Percentiles rank a stretch among this genome's conserved stretches.
Evolutionary conservation across 2,888 invertebrate species (phyloP).

Genomic region (Idaea dimidiata): DNA sequence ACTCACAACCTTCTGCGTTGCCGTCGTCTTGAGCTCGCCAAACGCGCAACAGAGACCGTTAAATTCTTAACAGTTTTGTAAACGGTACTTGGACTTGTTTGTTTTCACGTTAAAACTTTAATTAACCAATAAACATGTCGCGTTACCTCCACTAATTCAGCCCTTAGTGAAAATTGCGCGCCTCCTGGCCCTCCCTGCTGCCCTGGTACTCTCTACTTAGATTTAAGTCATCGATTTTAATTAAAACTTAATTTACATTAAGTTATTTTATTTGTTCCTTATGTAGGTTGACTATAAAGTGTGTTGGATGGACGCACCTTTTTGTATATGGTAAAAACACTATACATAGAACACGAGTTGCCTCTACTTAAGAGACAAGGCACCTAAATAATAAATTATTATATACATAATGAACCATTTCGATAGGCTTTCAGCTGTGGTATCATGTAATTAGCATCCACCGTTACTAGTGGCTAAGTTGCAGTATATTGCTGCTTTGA

Average conservation of each 20-base stretch:
- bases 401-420: too few relatives aligned
- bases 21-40: too few relatives aligned
- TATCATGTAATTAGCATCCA: too few relatives aligned
- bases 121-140: conserved; percentile 81
- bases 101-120: conserved; percentile 64
- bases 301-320: background rate
- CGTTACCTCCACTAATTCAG: conserved; percentile 33
- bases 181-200: conserved; percentile 21
- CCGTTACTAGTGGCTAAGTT: too few relatives aligned
- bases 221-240: background rate
- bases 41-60: too few relatives aligned
- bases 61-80: conserved; percentile 11
- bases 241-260: background rate
- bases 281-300: background rate
- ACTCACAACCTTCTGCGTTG: too few relatives aligned
- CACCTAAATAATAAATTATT: too few relatives aligned
- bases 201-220: conserved; percentile 30
- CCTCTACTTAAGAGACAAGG: too few relatives aligned
- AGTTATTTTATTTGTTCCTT: background rate
- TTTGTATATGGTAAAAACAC: too few relatives aligned
- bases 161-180: conserved; percentile 14
- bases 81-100: conserved; percentile 22
- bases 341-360: too few relatives aligned
- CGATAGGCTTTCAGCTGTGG: too few relatives aligned
- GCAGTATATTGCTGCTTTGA: too few relatives aligned